phyloP scores from a whole-genome alignment of 2,888 invertebrate species.

The Apotomis betuletana region DNA sequence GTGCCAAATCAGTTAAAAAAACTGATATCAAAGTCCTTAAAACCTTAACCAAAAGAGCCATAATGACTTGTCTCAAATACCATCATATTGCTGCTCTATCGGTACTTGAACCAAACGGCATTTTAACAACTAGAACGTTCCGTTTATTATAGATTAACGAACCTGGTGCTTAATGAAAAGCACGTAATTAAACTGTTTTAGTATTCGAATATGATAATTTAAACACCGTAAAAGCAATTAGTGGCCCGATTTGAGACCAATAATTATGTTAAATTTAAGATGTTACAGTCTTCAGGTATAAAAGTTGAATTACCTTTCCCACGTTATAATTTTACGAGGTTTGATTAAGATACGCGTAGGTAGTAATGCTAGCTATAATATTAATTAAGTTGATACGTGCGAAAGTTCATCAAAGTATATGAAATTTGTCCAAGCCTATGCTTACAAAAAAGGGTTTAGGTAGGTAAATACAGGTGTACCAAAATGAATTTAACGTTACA shows the following conservation, averaged over 20 bases:
- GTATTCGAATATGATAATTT: conserved; percentile 24
- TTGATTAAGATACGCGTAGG: not conserved
- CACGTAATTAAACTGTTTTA: conserved; percentile 14
- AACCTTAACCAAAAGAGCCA: not conserved
- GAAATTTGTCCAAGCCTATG: no score
- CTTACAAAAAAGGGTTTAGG: no score
- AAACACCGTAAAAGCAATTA: conserved; percentile 24
- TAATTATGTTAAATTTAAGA: conserved; percentile 16
- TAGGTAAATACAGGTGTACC: no score
- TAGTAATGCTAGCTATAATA: not conserved
- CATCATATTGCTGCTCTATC: not conserved
- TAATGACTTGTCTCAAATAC: not conserved
- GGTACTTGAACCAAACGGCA: conserved; percentile 3
- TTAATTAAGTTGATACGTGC: no score
- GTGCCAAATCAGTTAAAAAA: no score
- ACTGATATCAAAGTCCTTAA: not conserved
- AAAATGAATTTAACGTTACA: no score
- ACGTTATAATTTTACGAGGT: conserved; percentile 4
- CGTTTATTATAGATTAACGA: not conserved
- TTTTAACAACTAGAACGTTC: not conserved
- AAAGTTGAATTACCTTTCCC: conserved; percentile 1
- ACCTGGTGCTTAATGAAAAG: not conserved
- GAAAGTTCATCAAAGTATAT: no score
- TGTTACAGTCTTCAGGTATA: not conserved
- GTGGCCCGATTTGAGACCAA: conserved; percentile 9